Conservation (phyloP, 1,140 invertebrate species). For the Drosophila miranda region DNA sequence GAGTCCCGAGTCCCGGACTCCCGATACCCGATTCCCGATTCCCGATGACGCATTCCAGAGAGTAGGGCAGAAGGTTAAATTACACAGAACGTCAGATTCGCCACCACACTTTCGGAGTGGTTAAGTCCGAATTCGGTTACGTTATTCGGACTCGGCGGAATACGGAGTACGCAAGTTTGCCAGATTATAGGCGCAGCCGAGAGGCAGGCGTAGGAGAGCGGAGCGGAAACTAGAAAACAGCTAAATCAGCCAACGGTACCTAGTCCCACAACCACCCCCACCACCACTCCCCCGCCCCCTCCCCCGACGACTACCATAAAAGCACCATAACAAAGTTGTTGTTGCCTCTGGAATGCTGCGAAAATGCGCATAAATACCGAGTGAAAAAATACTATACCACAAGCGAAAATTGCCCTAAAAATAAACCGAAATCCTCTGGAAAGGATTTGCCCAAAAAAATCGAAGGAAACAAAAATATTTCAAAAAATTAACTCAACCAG, state of each 20-base stretch:
- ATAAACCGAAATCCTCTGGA: background rate
- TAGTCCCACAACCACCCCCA: background rate
- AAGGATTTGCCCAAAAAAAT: background rate
- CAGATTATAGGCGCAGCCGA: constrained; percentile 24
- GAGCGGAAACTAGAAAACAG: constrained; percentile 10
- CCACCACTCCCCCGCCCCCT: background rate
- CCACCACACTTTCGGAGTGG: constrained; percentile 50
- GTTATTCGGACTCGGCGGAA: constrained; percentile 23
- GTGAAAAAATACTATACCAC: background rate
- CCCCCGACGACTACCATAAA: no score
- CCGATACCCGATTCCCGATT: constrained; percentile 54
- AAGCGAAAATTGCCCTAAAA: background rate
- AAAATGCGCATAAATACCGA: background rate
- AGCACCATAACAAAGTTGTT: no score
- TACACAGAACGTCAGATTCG: constrained; percentile 70
- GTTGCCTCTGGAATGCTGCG: no score
- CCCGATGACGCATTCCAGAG: constrained; percentile 75
- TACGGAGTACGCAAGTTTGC: constrained; percentile 24
- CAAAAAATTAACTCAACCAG: constrained; percentile 44
- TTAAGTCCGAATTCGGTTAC: constrained; percentile 31
- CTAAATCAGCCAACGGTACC: background rate
- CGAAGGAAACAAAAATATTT: constrained; percentile 28
- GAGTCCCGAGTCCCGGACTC: constrained; percentile 54
- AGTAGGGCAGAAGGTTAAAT: constrained; percentile 82
- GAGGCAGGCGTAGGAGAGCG: constrained; percentile 6